Base-by-base conservation (phyloP, 2,888 invertebrate species). In the Polymixis lichenea region DNA sequence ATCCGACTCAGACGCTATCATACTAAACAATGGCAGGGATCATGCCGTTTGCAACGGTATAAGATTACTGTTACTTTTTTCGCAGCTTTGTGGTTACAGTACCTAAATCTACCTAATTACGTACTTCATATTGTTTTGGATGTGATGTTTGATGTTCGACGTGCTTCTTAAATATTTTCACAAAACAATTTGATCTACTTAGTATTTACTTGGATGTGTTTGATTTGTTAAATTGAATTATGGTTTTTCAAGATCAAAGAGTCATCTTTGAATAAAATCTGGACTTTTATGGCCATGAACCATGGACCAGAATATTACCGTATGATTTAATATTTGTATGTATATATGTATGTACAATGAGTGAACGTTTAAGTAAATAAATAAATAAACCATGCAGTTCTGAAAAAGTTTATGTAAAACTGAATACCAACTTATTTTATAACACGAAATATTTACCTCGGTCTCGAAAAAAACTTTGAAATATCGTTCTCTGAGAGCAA, bases 1-100 rank as follows among this genome's bases (percentile, higher is more conserved):
- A 0, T 97, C 97, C 0, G 96, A 96, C 83, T 97, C 97, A 6
- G 97, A 97, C 68, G 97, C 97, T 55, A 97, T 97, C n/a, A 95
- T 97, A 8, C 92, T 98, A 32, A 98, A 98, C 87, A 98, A 98
- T 90, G 98, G 98, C 64, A 97, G 98, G 67, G 98, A 98, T 89
- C 98, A 98, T 90, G 97, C 98, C 28, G 98, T 97, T 89, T 98
- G 98, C 90, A 98, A 98, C 90, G 97, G 97, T 97, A 93, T 94
- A 93, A 86, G 25, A 75, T 32, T 66, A 67, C 56, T 61, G 4
- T 49, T 13, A 67, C 17, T 25, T 28, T 38, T 53, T 22, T 5
- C 3, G 22, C 7, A 9, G 6, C 25, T 61, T n/a, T 38, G 2
- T 13, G 38, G 3, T 25, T 25, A 22, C 22, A 46, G 9, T 32